Base-by-base conservation (phyloP, 2,888 invertebrate species). In the Tetragonisca angustula region DNA sequence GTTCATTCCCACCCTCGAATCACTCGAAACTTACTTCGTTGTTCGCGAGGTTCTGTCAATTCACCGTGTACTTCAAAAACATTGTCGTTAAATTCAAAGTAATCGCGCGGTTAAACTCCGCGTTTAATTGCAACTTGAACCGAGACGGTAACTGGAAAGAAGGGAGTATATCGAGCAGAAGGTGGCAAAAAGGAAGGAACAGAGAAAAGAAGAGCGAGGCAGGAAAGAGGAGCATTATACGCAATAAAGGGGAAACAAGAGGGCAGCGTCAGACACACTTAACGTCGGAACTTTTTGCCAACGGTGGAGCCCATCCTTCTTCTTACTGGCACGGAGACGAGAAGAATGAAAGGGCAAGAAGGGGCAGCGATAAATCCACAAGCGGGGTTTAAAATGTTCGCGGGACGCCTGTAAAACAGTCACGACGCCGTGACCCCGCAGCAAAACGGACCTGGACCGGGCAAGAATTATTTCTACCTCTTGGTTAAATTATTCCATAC, bases 241-340 rank as follows among this genome's bases (percentile, higher is more conserved):
- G 85, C 82, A 83, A 89, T 88, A 88, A 85, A 88, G 76, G 87
- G 86, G 87, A 90, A 88, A 87, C 81, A 88, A 87, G 85, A 85
- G 88, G 76, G 81, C 75, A 87, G 90, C 89, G 90, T 90, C 88
- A 88, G 90, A 81, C 84, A 84, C 87, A 90, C 88, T 90, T 90
- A 90, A 86, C 85, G 89, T 85, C 80, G 85, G 83, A 84, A 90
- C 88, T 90, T 86, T 86, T 79, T 82, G 85, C 85, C 72, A 59
- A 21, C 54, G 65, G 69, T 32, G 36, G 68, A 68, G 75, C 67
- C 75, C 87, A 85, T 89, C 87, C 72, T 89, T 90, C 87, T 89
- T 86, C 84, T 71, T 67, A 68, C 69, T 67, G 65, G 70, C 73
- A 32, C 73, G 54, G 50, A 74, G 81, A 77, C 77, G 72, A 43